These are phyloP conservation scores for Phenacoccus solenopsis DNA, from an alignment of 1,140 invertebrate genomes.

Conservation along the genomic window DNA sequence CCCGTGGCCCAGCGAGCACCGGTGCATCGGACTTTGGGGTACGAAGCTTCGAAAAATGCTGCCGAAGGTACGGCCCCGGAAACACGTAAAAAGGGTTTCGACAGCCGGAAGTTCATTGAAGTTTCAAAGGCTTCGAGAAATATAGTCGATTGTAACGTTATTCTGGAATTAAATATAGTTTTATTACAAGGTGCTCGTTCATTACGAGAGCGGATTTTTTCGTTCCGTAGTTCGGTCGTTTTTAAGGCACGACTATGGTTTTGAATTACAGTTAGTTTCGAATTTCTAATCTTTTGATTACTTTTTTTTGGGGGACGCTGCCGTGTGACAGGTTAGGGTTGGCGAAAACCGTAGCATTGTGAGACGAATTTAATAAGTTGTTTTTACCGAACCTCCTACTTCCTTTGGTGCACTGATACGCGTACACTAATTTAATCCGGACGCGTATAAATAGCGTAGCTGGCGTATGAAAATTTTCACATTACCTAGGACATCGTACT, in stretches of 20 bases:
- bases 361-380: slow-evolving; percentile 12
- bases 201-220: background rate
- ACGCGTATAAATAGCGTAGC: no score
- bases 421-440: no score
- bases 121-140: slow-evolving; percentile 3
- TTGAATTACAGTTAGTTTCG: slow-evolving; percentile 5
- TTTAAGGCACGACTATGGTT: background rate
- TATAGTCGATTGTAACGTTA: background rate
- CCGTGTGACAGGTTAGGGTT: slow-evolving; percentile 9
- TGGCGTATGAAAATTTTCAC: no score
- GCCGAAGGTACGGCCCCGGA: background rate
- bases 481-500: no score
- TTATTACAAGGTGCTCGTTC: slow-evolving; percentile 3
- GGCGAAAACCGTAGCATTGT: background rate
- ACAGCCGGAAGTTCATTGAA: slow-evolving; percentile 10
- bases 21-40: background rate
- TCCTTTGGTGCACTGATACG: slow-evolving; percentile 8
- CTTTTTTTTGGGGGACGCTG: background rate
- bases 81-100: background rate
- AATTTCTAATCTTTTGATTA: slow-evolving; percentile 11
- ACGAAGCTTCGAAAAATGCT: background rate
- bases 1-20: background rate
- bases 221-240: no score
- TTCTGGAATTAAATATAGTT: background rate
- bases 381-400: slow-evolving; percentile 9